Percentiles rank a stretch among this genome's conserved stretches.
Conservation (phyloP, 2,797 vertebrate genomes). For the Balearica regulorum region DNA sequence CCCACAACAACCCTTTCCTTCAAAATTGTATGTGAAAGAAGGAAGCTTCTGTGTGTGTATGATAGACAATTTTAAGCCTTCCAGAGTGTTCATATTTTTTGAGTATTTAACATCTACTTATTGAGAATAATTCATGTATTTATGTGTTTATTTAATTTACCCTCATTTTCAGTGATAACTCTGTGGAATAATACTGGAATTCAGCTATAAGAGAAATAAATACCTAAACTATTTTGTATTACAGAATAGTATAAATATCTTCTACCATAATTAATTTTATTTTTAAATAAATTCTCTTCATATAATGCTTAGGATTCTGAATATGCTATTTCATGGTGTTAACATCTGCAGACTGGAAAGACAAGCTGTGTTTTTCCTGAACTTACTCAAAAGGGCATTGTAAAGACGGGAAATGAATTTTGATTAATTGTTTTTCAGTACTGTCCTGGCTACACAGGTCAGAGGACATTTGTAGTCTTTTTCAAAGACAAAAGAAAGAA, state of each 20-base stretch:
- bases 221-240: neutral
- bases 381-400: neutral
- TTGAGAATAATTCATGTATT: neutral
- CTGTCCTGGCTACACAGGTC: neutral
- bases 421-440: neutral
- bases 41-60: neutral
- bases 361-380: neutral
- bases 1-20: neutral
- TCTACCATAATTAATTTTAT: neutral
- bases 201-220: neutral
- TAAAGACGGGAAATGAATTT: neutral
- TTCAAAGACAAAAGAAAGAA: neutral
- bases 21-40: neutral
- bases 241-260: neutral
- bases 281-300: neutral
- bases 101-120: neutral
- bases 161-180: neutral
- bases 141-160: neutral
- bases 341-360: neutral
- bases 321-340: neutral
- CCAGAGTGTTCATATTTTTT: neutral
- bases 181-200: neutral
- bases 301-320: neutral
- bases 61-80: neutral
- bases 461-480: neutral